Evolutionary conservation across 1,140 invertebrate species (phyloP), one percentile per base, ranked within the genome.

Genomic region (Diabrotica undecimpunctata): DNA sequence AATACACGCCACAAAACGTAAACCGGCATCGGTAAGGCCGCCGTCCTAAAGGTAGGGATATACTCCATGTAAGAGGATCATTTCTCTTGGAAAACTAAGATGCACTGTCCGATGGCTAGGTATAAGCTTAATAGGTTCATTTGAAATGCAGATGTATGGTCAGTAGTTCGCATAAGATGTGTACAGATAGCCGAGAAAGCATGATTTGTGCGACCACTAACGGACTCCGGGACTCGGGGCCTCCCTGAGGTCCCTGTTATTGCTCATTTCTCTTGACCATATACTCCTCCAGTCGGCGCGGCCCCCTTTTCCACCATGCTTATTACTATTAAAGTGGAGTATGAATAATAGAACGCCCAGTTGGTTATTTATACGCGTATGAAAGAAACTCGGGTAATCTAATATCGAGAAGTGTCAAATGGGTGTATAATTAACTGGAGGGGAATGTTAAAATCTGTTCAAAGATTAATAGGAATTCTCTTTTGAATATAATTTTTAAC

Each of bases 181-280:
- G 66, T 75, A 75, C 66, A 74, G 70, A 75, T 75, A 71, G 70
- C 66, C 65, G 65, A 66, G 66, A 66, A 62, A 67, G 70, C 70
- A 73, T 74, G 74, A 75, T 75, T 74, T 74, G 74, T 75, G 71
- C 60, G 68, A 71, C 74, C 72, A 66, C 71, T 70, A 73, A 72
- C 70, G 70, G 73, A 72, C 70, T 41, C 65, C 55, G 61, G 64
- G 57, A 46, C 41, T 46, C 8, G 3, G 63, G 39, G 54, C 41
- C 65, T 60, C 66, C 66, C 62, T 51, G 62, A 66, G 60, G 65
- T 58, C 52, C 62, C 11, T 56, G 59, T 61, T 61, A 61, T 61
- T 61, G 59, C 59, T 61, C 59, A 61, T 61, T 61, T 61, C 59
- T 52, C 59, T 52, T 61, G 50, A 61, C 59, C 59, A 50, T 61